These are phyloP conservation scores for Peromyscus attwateri DNA, from an alignment of 2,797 vertebrate genomes.

Conservation along the genomic window DNA sequence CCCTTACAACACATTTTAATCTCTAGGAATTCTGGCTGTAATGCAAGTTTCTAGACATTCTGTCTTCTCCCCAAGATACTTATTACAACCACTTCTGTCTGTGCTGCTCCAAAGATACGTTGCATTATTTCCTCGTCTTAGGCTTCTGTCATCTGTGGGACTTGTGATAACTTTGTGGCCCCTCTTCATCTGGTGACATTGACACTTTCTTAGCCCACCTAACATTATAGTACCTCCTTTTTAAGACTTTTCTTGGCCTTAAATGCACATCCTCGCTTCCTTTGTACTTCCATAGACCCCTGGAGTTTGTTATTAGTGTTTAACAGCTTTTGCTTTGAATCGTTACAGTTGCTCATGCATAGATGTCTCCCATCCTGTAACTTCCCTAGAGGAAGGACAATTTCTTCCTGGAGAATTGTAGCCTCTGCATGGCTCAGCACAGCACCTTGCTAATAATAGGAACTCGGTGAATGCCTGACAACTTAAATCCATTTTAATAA, in stretches of 20 bases:
- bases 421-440: neutral
- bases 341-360: neutral
- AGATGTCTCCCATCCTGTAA: neutral
- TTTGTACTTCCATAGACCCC: neutral
- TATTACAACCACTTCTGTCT: neutral
- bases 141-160: neutral
- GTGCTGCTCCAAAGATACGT: neutral
- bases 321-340: conserved; percentile 14
- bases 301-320: neutral
- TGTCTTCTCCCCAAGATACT: neutral
- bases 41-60: neutral
- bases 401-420: conserved; percentile 10
- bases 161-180: neutral
- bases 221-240: neutral
- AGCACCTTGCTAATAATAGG: conserved; percentile 46
- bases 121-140: neutral
- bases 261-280: neutral
- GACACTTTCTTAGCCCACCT: neutral
- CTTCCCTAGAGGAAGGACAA: neutral
- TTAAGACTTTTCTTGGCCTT: neutral
- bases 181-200: neutral
- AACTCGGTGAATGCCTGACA: neutral
- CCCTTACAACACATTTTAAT: neutral
- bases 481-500: conserved; percentile 48
- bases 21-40: neutral